Base-by-base conservation (phyloP, 2,113 vertebrate genomes). In the Dinomys branickii region DNA sequence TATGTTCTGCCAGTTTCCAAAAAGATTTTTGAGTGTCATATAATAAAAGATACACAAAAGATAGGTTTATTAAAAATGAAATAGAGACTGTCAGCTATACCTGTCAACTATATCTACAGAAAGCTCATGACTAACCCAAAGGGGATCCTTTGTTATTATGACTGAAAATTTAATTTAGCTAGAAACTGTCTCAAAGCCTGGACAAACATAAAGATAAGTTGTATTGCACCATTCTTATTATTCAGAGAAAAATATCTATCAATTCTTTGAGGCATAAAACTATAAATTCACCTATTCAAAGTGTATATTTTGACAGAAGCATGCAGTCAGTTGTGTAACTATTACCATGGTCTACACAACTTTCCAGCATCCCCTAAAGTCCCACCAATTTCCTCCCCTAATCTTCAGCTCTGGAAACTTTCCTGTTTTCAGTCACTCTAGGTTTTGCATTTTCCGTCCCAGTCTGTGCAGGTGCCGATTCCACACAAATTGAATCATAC, bases 1-100 rank as follows among this genome's bases (percentile, higher is more conserved):
- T 63, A 71, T 93, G 35, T 41, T 78, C 73, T 94, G 24, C 28
- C 41, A 81, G 22, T 50, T 90, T 67, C 78, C 85, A 26, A 94
- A 85, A 84, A n/a, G 78, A 35, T 54, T 91, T 44, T 93, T 65
- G 30, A 95, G 24, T 65, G 44, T 58, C 35, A 84, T 11, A 75
- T 12, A 94, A 91, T 83, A 47, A 83, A 61, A 96, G 35, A 84
- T 41, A 88, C 7, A 7, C 26, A 73, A 69, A 94, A 91, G 19
- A 38, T 12, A 93, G 35, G 28, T 30, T 94, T 93, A 95, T 73
- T 59, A 83, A 87, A 93, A 84, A 80, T 75, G 61, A 91, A 96
- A 58, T n/a, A 44, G 8, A 93, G 44, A 71, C 71, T 56, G 33
- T 75, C 80, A 91, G 73, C 59, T 87, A 2, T 26, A 35, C 33